Base-by-base conservation (phyloP, 2,888 invertebrate genomes). In the Alcis repandata region DNA sequence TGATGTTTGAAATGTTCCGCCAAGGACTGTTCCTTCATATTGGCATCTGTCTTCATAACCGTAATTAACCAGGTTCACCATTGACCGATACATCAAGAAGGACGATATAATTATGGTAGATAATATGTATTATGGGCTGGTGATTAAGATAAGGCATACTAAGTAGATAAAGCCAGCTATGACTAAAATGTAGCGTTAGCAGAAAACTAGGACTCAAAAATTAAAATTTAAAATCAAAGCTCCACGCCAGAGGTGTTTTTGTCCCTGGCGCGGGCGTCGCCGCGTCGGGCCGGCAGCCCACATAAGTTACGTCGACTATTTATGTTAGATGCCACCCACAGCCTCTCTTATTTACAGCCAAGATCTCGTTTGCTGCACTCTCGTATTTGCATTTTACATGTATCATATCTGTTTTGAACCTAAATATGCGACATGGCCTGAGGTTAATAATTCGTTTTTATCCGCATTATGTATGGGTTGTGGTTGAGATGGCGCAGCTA, bases 361-460 rank as follows among this genome's bases (percentile, higher is more conserved):
- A 73, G 71, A 71, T 73, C 83, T 82, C 82, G 82, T 83, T 85
- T 82, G 80, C 82, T 84, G 84, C 85, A 83, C 78, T 79, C 79
- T 72, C 72, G 63, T 72, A 85, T 86, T 85, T 85, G 81, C 84
- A 86, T 85, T 84, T 83, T 81, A 83, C 80, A 83, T 77, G 80
- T 79, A 77, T 80, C 79, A 79, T 79, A 79, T 83, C 77, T 78
- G 79, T 64, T 69, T 64, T 66, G 68, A 64, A 70, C 69, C 0
- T 45, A 68, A 67, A 67, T 40, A 53, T 45, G 54, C 32, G 54
- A 88, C 87, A 89, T 88, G 86, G 70, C 77, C 79, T 78, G 79
- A 73, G 82, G 78, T 89, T 88, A 89, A 90, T 89, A 87, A 76
- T 88, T 86, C 85, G 79, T 59, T 59, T 57, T 54, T 53, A 49